A percentile compares a stretch with the other conserved stretches of the same genome.
These are phyloP conservation scores for Theristus sp. DNA, from an alignment of 2,888 invertebrate genomes.

Conservation along the genomic window DNA sequence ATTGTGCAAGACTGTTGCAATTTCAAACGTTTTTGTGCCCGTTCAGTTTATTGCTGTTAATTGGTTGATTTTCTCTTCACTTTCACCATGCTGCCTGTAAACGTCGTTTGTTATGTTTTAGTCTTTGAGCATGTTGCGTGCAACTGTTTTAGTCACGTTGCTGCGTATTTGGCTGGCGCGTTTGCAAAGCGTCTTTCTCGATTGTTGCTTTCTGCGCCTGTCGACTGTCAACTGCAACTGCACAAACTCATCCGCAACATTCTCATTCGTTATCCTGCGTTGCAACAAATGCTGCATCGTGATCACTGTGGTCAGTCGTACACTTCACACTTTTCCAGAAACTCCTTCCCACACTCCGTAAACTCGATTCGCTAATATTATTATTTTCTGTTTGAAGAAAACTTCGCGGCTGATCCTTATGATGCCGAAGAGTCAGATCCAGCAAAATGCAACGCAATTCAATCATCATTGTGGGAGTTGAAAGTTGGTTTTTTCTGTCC, in stretches of 20 bases:
- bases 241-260: conserved; percentile 67
- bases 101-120: too few relatives aligned
- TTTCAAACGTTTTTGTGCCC: too few relatives aligned
- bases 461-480: conserved; percentile 49
- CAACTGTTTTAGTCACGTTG: conserved; percentile 52
- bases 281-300: conserved; percentile 33
- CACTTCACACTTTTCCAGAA: too few relatives aligned
- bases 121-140: neutral
- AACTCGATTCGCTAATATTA: too few relatives aligned
- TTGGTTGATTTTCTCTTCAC: too few relatives aligned
- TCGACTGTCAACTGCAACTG: conserved; percentile 55
- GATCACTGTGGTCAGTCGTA: conserved; percentile 8
- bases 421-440: conserved; percentile 62
- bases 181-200: conserved; percentile 74
- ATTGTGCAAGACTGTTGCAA: too few relatives aligned
- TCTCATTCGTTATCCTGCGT: conserved; percentile 59
- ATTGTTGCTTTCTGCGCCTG: conserved; percentile 59
- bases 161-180: conserved; percentile 71
- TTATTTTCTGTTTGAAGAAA: neutral
- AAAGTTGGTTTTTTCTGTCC: neutral
- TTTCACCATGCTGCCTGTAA: too few relatives aligned
- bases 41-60: too few relatives aligned
- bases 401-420: conserved; percentile 56
- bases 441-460: conserved; percentile 54
- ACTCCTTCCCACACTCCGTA: too few relatives aligned